A percentile compares a stretch with the other conserved stretches of the same genome.
These are phyloP conservation scores for Poeciliopsis retropinna DNA, from an alignment of 2,113 vertebrate species.

Conservation along the genomic window DNA sequence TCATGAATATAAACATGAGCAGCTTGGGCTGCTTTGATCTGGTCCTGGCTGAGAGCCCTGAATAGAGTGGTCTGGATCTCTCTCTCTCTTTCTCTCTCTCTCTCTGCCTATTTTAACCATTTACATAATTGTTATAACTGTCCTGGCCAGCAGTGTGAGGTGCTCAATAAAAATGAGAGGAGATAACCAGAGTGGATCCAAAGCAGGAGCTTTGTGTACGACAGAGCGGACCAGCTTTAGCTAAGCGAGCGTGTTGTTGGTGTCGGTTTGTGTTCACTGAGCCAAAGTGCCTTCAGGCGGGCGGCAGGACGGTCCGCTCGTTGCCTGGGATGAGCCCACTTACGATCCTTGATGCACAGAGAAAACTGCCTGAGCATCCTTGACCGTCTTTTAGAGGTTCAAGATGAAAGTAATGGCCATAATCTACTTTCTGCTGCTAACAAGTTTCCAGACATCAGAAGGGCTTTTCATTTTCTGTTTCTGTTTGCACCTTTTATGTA, in stretches of 20 bases:
- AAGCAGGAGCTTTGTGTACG: constrained; percentile 10
- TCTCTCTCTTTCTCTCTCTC: constrained; percentile 37
- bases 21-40: constrained; percentile 63
- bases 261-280: not conserved
- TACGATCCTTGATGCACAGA: not conserved
- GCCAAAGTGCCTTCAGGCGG: no score
- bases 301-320: not conserved
- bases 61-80: constrained; percentile 60
- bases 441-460: not conserved
- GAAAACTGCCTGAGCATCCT: constrained; percentile 1
- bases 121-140: constrained; percentile 68
- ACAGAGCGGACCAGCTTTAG: constrained; percentile 17
- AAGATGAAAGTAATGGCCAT: not conserved
- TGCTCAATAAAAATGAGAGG: constrained; percentile 46
- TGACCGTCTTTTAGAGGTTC: not conserved
- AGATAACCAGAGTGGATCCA: constrained; percentile 31
- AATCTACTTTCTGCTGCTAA: not conserved
- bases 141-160: constrained; percentile 53
- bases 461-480: no score
- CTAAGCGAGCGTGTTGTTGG: constrained; percentile 3
- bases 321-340: constrained; percentile 1
- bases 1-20: constrained; percentile 74
- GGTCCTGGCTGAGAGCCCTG: constrained; percentile 51
- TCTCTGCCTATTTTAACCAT: constrained; percentile 61
- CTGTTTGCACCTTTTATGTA: not conserved